Conservation (phyloP, 2,888 invertebrate species). For the Leptopilina drosophilae region DNA sequence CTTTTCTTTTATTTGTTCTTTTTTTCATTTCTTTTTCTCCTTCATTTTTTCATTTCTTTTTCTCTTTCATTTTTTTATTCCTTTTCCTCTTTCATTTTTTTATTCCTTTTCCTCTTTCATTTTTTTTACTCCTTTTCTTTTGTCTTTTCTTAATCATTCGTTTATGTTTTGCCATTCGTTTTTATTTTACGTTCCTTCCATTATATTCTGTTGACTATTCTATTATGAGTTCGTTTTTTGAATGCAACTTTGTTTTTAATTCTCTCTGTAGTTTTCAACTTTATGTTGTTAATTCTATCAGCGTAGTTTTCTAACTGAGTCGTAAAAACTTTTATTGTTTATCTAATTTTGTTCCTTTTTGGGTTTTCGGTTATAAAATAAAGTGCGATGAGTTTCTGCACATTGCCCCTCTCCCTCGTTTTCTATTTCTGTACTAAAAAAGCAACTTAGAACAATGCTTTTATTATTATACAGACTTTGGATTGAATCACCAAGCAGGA, state of each 20-base stretch:
- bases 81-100: neutral
- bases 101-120: neutral
- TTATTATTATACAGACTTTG: too few species aligned
- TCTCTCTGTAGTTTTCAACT: neutral
- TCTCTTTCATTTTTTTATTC: neutral
- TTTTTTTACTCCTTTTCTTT: neutral
- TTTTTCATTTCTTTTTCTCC: neutral
- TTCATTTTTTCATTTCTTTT: neutral
- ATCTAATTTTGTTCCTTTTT: neutral
- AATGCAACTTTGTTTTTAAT: too few species aligned
- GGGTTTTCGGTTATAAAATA: neutral
- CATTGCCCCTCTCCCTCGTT: neutral
- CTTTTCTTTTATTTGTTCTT: too few species aligned
- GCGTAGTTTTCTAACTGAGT: neutral
- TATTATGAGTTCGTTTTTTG: neutral
- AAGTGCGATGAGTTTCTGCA: slow-evolving; percentile 1
- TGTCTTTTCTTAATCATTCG: too few species aligned
- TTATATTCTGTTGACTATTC: neutral
- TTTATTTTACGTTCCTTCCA: too few species aligned
- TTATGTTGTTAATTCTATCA: neutral
- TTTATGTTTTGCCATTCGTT: too few species aligned
- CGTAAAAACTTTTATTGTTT: slow-evolving; percentile 11
- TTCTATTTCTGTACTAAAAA: too few species aligned
- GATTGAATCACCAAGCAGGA: too few species aligned
- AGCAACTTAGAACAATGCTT: too few species aligned